Percentiles rank a stretch among this genome's conserved stretches.
Conservation (phyloP, 2,113 vertebrate species). For the Archilochus colubris region DNA sequence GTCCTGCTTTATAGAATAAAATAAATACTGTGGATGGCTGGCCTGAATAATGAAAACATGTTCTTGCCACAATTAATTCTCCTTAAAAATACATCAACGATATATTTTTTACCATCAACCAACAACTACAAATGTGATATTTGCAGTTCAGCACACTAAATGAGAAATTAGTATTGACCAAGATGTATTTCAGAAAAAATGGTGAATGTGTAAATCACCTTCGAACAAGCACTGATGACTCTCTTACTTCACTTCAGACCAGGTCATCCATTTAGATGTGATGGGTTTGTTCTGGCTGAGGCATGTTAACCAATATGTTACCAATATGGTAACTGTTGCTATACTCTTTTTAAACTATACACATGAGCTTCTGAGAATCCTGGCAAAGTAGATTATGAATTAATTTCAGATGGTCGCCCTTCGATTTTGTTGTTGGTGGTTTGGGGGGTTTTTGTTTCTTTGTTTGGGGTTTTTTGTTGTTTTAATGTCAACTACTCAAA, state of each 20-base stretch:
- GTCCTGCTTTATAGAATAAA: background rate
- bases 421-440: too few species aligned
- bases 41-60: background rate
- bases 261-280: background rate
- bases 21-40: background rate
- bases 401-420: background rate
- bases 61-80: background rate
- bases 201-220: background rate
- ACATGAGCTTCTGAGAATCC: background rate
- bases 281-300: background rate
- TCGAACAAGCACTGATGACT: background rate
- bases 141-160: background rate
- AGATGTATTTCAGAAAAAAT: background rate
- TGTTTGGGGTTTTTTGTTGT: background rate
- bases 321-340: background rate
- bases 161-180: background rate
- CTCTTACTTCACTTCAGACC: background rate
- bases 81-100: background rate
- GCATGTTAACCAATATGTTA: background rate
- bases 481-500: background rate
- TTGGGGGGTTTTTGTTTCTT: too few species aligned
- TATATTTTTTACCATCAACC: too few species aligned
- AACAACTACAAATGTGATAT: background rate
- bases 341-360: background rate
- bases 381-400: background rate